A percentile compares a stretch with the other conserved stretches of the same genome.
Evolutionary conservation across 2,113 vertebrate genomes (phyloP).

Genomic region (Phocoena sinus): DNA sequence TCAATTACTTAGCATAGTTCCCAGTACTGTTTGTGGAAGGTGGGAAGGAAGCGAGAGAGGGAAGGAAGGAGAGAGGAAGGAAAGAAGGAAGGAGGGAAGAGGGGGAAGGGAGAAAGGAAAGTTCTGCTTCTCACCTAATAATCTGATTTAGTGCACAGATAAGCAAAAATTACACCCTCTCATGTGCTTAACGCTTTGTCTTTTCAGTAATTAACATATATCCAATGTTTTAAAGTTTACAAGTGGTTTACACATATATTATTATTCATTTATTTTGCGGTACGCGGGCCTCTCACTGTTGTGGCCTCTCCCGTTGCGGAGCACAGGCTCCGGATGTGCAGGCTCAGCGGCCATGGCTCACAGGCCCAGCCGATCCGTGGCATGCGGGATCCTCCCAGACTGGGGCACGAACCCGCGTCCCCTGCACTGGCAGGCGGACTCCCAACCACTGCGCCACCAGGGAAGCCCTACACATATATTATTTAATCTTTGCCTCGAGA

Average conservation of each 20-base stretch:
- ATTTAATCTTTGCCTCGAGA: background rate
- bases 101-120: background rate
- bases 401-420: no score
- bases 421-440: no score
- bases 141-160: background rate
- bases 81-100: background rate
- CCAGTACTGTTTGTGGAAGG: background rate
- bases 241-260: background rate
- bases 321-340: no score
- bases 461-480: no score
- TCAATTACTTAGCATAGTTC: background rate
- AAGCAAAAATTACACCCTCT: background rate
- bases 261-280: background rate
- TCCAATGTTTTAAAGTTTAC: background rate
- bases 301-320: no score
- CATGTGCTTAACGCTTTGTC: background rate
- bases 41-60: background rate
- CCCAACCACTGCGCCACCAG: no score
- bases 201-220: background rate
- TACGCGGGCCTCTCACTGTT: no score
- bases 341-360: no score
- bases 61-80: background rate
- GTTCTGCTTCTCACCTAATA: background rate
- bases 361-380: no score
- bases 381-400: no score